Base-by-base conservation (phyloP, 2,888 invertebrate genomes). In the Zelleria hepariella region DNA sequence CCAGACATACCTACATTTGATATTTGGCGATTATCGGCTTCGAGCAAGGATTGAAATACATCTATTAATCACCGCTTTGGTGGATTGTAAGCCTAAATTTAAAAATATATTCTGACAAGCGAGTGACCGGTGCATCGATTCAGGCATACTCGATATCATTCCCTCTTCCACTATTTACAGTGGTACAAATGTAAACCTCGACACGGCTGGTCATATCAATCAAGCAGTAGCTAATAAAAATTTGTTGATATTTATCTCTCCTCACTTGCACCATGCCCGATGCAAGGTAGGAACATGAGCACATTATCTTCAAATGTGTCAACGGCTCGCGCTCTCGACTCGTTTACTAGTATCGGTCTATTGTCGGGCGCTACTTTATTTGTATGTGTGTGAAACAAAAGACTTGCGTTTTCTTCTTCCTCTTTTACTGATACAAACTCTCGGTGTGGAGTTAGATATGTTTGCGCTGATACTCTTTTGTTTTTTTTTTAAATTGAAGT, bases 261-360 rank as follows among this genome's bases (percentile, higher is more conserved):
- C 20, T 65, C 25, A 62, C 67, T 73, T 74, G 60, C 47, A 64
- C 70, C 71, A 64, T 18, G 25, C 64, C 56, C 63, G 63, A 62
- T 67, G 68, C 73, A 72, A 71, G 58, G 58, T 58, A 75, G 74
- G 77, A 75, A 81, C 80, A 82, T 81, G 81, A 75, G 78, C 82
- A 78, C 80, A 86, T 86, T 86, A 86, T 86, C 86, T 84, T 85
- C 86, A 83, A 86, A 86, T 86, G 85, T 86, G 87, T 85, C 86
- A 86, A 83, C 86, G 75, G 77, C 78, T 82, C 78, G 77, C 80
- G 78, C 76, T 76, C 77, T 78, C 78, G 76, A 72, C 61, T 59
- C 42, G 51, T 57, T 56, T 47, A 74, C 69, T 70, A 75, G 73
- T 75, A 77, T 75, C 63, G 62, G 63, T 58, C 55, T 57, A 60